Evolutionary conservation across 2,797 vertebrate species (phyloP).

Genomic region (Nyctalus aviator): DNA sequence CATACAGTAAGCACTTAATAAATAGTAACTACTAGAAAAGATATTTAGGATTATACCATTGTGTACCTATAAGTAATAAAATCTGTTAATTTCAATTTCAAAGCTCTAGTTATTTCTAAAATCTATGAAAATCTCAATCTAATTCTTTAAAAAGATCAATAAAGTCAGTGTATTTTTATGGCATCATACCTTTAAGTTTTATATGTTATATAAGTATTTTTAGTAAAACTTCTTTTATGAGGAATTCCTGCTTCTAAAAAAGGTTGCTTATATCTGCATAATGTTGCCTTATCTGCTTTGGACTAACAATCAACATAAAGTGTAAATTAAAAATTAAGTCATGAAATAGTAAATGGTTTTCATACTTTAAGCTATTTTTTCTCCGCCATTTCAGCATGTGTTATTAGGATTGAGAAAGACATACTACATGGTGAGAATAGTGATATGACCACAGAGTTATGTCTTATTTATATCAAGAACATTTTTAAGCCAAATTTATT

Average conservation of each 20-base stretch:
- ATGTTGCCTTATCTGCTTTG: background rate
- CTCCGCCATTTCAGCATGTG: background rate
- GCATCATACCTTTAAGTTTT: background rate
- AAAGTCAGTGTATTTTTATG: background rate
- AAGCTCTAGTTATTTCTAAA: background rate
- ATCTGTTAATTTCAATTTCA: background rate
- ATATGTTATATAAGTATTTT: background rate
- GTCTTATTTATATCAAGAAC: background rate
- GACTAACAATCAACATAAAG: background rate
- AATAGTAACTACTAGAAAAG: background rate
- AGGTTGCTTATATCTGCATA: background rate
- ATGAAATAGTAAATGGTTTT: background rate
- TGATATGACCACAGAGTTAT: background rate
- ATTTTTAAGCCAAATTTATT: background rate
- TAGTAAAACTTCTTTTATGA: background rate
- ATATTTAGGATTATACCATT: background rate
- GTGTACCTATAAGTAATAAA: background rate
- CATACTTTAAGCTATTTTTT: background rate
- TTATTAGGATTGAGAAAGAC: background rate
- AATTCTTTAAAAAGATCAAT: background rate
- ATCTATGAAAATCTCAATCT: background rate
- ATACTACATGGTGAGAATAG: background rate
- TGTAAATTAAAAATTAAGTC: background rate
- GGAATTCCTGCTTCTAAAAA: background rate
- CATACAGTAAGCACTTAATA: background rate